Evolutionary conservation across 2,797 vertebrate genomes (phyloP).

Genomic region (Heteromormyrus szaboi): DNA sequence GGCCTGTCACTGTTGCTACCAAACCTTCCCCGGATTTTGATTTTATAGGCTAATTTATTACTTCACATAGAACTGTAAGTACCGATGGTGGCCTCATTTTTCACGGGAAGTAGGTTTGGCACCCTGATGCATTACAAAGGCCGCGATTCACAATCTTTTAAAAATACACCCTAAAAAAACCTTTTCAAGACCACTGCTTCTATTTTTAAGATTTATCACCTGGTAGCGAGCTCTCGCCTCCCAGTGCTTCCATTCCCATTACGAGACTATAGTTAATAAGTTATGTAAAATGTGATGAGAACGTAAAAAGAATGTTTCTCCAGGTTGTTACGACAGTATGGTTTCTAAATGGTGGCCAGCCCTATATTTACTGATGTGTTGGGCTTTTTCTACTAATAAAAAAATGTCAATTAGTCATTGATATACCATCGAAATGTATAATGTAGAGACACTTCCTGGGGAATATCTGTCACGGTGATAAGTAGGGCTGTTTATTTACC

Average conservation of each 20-base stretch:
- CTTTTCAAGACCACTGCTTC: conserved; percentile 1
- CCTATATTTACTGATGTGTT: background rate
- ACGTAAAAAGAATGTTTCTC: background rate
- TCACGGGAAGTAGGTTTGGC: background rate
- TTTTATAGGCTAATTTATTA: conserved; percentile 10
- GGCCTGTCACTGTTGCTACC: background rate
- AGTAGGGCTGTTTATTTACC: background rate
- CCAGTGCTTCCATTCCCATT: background rate
- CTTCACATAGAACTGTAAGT: background rate
- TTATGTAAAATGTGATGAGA: background rate
- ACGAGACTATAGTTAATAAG: background rate
- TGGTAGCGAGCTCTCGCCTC: background rate
- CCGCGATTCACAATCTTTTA: conserved; percentile 6
- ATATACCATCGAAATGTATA: background rate
- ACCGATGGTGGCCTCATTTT: background rate
- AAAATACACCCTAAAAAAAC: conserved; percentile 2
- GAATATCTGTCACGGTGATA: background rate
- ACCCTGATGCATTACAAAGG: conserved; percentile 10
- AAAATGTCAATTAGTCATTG: background rate
- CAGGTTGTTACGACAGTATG: background rate
- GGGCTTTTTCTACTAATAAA: too few species aligned
- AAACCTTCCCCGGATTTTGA: background rate
- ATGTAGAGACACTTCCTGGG: background rate
- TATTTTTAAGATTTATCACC: conserved; percentile 3
- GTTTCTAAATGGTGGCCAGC: background rate